Conservation (phyloP, 2,797 vertebrate species). For the Nannoperca australis region DNA sequence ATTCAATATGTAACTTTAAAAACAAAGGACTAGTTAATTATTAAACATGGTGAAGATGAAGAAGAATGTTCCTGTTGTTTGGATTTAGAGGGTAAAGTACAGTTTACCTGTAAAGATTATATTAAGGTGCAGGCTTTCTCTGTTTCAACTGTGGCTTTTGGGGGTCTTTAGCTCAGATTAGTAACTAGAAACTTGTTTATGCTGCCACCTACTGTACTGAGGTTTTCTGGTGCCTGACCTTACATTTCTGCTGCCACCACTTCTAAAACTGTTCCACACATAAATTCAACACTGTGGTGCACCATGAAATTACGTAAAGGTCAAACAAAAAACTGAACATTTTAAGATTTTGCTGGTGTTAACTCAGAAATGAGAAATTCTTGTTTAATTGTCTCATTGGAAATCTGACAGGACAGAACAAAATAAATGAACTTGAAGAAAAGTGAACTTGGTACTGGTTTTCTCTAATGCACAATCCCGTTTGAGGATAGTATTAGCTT, state of each 20-base stretch:
- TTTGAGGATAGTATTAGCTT: not conserved
- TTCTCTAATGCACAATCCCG: not conserved
- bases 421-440: constrained; percentile 6
- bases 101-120: constrained; percentile 24
- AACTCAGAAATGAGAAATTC: not conserved
- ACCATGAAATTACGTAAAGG: not conserved
- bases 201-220: constrained; percentile 83
- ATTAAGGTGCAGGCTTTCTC: constrained; percentile 16
- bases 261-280: constrained; percentile 33
- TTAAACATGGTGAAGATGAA: not conserved
- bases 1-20: not conserved
- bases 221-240: constrained; percentile 69
- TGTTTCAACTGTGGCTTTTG: constrained; percentile 22
- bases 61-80: not conserved
- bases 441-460: not conserved
- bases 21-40: not conserved
- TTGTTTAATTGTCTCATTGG: not conserved
- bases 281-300: constrained; percentile 33
- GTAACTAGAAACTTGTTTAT: constrained; percentile 69
- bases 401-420: not conserved
- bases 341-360: not conserved
- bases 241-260: constrained; percentile 67
- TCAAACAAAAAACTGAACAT: not conserved
- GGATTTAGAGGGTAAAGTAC: not conserved
- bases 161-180: constrained; percentile 41